These are phyloP conservation scores for Thelaira solivaga DNA, from an alignment of 2,888 invertebrate genomes.

Conservation along the genomic window DNA sequence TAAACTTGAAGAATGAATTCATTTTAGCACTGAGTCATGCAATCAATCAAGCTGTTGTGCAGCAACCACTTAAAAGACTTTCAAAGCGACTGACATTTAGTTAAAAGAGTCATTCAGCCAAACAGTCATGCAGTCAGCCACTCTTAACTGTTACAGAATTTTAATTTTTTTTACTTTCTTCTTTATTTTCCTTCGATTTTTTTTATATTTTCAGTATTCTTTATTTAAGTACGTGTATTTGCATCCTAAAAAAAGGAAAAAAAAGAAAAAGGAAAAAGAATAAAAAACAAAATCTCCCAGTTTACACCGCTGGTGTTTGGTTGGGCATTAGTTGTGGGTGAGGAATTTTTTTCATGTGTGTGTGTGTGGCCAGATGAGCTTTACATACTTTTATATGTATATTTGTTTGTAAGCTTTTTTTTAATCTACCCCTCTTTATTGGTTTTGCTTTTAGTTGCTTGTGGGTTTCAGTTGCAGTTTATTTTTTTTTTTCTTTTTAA, in stretches of 20 bases:
- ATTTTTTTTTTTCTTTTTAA: background rate
- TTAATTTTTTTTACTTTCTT: background rate
- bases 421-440: conserved; percentile 13
- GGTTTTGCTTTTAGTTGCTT: background rate
- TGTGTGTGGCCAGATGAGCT: background rate
- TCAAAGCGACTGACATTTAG: background rate
- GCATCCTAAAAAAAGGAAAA: background rate
- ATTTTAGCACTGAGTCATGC: background rate
- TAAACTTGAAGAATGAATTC: no score
- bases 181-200: conserved; percentile 7
- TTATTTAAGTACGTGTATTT: conserved; percentile 37
- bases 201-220: conserved; percentile 21
- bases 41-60: conserved; percentile 6
- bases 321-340: background rate
- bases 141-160: background rate
- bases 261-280: background rate
- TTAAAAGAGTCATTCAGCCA: background rate
- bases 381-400: background rate
- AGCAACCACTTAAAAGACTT: background rate
- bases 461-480: background rate
- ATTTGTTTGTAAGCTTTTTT: background rate
- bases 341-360: background rate
- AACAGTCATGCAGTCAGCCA: background rate
- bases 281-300: conserved; percentile 14
- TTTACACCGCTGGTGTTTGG: conserved; percentile 33